Evolutionary conservation across 2,888 invertebrate species (phyloP).

Genomic region (Lumbricus terrestris): DNA sequence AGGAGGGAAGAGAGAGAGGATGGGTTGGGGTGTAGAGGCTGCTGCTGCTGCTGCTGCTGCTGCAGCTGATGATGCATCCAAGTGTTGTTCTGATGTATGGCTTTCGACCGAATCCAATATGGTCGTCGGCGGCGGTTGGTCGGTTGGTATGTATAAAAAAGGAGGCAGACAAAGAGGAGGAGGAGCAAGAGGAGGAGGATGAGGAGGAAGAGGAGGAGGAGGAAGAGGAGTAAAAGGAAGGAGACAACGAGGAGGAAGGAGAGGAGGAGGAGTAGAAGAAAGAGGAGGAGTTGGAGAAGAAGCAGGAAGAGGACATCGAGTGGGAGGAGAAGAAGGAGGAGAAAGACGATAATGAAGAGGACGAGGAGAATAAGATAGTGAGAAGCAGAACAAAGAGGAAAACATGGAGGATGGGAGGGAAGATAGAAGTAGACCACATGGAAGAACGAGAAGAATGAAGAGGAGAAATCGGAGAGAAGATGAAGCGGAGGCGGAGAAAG

Average conservation of each 20-base stretch:
- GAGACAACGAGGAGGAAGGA: no score
- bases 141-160: not conserved
- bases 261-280: no score
- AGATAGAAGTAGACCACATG: not conserved
- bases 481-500: not conserved
- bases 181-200: no score
- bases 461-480: not conserved
- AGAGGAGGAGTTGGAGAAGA: no score
- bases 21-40: not conserved
- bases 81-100: not conserved
- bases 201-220: no score
- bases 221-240: no score
- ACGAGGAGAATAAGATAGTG: not conserved
- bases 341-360: not conserved
- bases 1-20: not conserved
- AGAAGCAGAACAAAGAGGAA: not conserved
- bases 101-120: conserved; percentile 3
- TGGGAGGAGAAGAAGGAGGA: not conserved
- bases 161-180: not conserved
- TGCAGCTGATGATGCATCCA: not conserved
- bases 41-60: no score
- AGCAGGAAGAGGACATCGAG: not conserved
- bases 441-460: no score
- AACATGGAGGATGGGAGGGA: not conserved
- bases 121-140: not conserved